Percentiles rank a stretch among this genome's conserved stretches.
These are phyloP conservation scores for Ciconia stormi DNA, from an alignment of 2,113 vertebrate genomes.

Conservation along the genomic window DNA sequence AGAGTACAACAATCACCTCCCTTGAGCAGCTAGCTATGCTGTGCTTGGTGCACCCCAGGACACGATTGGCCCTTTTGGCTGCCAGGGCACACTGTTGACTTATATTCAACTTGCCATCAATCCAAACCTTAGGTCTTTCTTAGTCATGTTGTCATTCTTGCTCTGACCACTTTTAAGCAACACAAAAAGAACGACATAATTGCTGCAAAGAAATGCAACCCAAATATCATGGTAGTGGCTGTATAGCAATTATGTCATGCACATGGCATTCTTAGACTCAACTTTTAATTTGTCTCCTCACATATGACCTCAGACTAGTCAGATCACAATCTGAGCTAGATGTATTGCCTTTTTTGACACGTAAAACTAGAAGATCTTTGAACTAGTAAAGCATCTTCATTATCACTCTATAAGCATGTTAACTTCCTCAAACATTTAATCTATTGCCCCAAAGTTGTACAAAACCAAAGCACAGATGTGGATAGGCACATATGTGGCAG, in stretches of 20 bases:
- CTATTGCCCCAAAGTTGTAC: neutral
- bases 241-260: neutral
- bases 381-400: neutral
- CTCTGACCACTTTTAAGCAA: neutral
- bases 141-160: neutral
- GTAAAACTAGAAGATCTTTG: neutral
- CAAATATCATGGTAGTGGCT: neutral
- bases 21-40: rapidly evolving
- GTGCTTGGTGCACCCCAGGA: neutral
- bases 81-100: neutral
- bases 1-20: neutral
- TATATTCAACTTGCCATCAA: neutral
- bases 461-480: neutral
- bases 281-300: neutral
- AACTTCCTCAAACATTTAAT: neutral
- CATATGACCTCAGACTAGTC: neutral
- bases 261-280: neutral
- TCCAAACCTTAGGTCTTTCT: neutral
- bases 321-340: neutral
- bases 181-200: neutral
- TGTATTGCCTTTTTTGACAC: neutral
- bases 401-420: neutral
- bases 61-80: neutral
- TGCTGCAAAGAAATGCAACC: conserved; percentile 7
- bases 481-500: rapidly evolving